A percentile compares a stretch with the other conserved stretches of the same genome.
These are phyloP conservation scores for Drosophila lutescens DNA, from an alignment of 2,888 invertebrate genomes.

Conservation along the genomic window DNA sequence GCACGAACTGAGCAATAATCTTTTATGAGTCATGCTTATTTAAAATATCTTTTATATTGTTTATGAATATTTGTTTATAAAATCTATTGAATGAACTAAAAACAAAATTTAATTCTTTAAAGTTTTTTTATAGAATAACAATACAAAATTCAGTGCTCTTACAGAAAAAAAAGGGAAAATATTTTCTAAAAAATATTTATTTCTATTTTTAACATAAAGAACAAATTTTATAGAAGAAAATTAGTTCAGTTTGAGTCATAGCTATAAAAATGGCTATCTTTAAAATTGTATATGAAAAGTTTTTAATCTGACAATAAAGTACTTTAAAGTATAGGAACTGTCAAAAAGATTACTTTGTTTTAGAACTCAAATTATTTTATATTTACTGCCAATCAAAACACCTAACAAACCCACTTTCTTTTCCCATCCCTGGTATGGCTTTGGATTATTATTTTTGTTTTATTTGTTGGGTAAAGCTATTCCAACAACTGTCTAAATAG, in stretches of 20 bases:
- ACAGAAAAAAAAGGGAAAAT: too few species aligned
- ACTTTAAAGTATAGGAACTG: too few species aligned
- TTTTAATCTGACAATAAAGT: too few species aligned
- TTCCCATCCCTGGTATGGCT: constrained; percentile 11
- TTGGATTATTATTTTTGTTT: constrained; percentile 7
- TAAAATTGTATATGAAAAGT: too few species aligned
- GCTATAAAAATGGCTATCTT: too few species aligned
- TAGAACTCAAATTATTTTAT: background rate
- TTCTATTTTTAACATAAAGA: too few species aligned
- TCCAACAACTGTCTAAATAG: constrained; percentile 49
- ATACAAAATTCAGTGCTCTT: too few species aligned
- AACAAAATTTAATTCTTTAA: background rate
- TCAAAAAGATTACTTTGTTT: too few species aligned
- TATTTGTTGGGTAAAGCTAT: constrained; percentile 12
- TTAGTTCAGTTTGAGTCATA: too few species aligned
- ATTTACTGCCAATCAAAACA: background rate
- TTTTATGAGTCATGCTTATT: background rate
- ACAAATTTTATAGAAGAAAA: too few species aligned
- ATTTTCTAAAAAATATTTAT: too few species aligned
- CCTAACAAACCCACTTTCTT: background rate
- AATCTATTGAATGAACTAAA: background rate
- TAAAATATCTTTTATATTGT: background rate
- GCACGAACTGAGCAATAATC: background rate
- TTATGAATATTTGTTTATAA: background rate
- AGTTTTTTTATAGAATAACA: too few species aligned